phyloP scores from a whole-genome alignment of 2,888 invertebrate genomes.

The Flexamia atlantica region DNA sequence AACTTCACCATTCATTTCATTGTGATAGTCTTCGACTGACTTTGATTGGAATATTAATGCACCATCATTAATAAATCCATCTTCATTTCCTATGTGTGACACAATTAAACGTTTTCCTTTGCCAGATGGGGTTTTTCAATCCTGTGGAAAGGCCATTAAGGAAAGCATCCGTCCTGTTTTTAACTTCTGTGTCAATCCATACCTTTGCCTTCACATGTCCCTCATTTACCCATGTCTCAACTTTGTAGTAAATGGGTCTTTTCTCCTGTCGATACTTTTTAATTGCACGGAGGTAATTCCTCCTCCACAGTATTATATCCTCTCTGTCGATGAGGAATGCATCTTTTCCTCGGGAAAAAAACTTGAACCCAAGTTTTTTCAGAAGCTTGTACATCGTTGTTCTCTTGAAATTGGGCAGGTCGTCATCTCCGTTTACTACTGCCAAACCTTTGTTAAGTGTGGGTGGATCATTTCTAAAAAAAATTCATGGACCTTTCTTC shows the following conservation, averaged over 20 bases:
- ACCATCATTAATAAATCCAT: constrained; percentile 10
- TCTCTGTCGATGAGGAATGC: constrained; percentile 2
- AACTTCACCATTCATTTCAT: constrained; percentile 17
- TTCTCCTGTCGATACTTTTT: background rate
- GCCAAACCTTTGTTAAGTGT: background rate
- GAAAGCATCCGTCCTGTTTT: background rate
- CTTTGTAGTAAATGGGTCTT: background rate
- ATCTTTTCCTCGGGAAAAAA: background rate
- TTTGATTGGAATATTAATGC: background rate
- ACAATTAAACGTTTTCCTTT: background rate
- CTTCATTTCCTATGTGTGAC: background rate
- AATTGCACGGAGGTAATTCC: background rate
- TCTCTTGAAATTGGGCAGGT: background rate
- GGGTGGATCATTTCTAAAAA: background rate
- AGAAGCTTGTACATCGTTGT: background rate
- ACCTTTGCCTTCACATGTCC: background rate
- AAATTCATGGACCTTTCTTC: constrained; percentile 7
- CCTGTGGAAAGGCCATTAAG: background rate
- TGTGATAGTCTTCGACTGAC: background rate
- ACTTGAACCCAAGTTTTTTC: constrained; percentile 4
- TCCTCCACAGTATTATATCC: background rate
- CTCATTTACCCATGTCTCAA: constrained; percentile 21
- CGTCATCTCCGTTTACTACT: background rate
- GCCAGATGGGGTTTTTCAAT: background rate
- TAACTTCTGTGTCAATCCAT: background rate